Evolutionary conservation across 2,113 vertebrate genomes (phyloP).

Genomic region (Oreotrochilus melanogaster): DNA sequence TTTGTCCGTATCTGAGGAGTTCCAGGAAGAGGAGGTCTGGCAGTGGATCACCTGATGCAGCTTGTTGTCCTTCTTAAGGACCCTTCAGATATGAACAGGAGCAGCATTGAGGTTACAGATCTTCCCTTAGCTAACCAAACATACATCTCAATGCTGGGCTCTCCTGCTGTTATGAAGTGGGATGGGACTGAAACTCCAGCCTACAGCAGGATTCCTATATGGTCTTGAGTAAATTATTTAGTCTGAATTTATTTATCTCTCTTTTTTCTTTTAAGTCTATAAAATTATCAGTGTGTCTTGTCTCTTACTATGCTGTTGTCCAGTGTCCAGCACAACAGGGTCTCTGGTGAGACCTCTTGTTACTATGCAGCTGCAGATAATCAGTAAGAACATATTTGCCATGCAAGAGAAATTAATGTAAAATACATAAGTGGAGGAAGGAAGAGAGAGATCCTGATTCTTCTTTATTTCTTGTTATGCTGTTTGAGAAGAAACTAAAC

Average conservation of each 20-base stretch:
- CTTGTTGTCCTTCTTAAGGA: neutral
- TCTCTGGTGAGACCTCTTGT: neutral
- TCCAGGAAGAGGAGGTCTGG: neutral
- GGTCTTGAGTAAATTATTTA: neutral
- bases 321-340: neutral
- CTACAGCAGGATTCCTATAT: neutral
- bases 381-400: neutral
- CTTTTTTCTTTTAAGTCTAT: neutral
- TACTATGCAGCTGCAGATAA: neutral
- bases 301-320: neutral
- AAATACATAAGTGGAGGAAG: neutral
- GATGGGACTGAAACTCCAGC: neutral
- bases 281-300: neutral
- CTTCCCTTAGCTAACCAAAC: neutral
- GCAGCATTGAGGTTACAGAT: fast-evolving
- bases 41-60: neutral
- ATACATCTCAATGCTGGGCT: neutral
- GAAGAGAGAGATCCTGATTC: neutral
- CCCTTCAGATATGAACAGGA: neutral
- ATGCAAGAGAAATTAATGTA: neutral
- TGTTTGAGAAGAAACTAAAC: neutral
- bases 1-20: neutral
- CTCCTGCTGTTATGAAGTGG: neutral
- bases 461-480: neutral
- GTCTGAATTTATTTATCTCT: neutral